These are phyloP conservation scores for Panthera leo DNA, from an alignment of 2,113 vertebrate genomes.

Conservation along the genomic window DNA sequence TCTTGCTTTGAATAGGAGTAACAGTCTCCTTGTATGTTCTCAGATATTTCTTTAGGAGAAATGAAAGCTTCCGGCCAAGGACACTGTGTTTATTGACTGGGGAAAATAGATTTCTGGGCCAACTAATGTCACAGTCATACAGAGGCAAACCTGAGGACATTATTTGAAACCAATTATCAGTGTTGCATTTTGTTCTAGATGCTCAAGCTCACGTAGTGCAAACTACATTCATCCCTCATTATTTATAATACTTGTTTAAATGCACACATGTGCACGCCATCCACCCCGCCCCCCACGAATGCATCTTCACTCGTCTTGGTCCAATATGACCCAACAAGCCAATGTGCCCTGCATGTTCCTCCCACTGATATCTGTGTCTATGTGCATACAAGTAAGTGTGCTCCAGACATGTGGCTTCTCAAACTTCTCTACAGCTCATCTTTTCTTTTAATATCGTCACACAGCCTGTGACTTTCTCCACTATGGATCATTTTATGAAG, in stretches of 20 bases:
- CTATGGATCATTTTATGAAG: slow-evolving; percentile 62
- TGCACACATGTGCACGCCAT: not conserved
- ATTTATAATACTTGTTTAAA: slow-evolving; percentile 38
- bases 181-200: slow-evolving; percentile 78
- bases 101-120: slow-evolving; percentile 67
- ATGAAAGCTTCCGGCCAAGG: slow-evolving; percentile 69
- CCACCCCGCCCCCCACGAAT: accelerated
- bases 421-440: not conserved
- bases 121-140: slow-evolving; percentile 68
- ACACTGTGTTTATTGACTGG: slow-evolving; percentile 61
- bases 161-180: slow-evolving; percentile 82
- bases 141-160: slow-evolving; percentile 77
- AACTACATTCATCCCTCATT: slow-evolving; percentile 80
- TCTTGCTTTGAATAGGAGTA: not conserved
- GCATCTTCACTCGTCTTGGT: not conserved
- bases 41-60: not conserved
- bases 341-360: not conserved
- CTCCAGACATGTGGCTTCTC: not conserved
- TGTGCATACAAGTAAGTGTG: not conserved
- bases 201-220: slow-evolving; percentile 78
- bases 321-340: not conserved
- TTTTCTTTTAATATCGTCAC: not conserved
- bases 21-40: not conserved
- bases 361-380: not conserved
- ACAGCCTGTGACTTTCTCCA: not conserved